These are phyloP conservation scores for Phymanthus crucifer DNA, from an alignment of 92 coral and sea anemone genomes.

Conservation along the genomic window DNA sequence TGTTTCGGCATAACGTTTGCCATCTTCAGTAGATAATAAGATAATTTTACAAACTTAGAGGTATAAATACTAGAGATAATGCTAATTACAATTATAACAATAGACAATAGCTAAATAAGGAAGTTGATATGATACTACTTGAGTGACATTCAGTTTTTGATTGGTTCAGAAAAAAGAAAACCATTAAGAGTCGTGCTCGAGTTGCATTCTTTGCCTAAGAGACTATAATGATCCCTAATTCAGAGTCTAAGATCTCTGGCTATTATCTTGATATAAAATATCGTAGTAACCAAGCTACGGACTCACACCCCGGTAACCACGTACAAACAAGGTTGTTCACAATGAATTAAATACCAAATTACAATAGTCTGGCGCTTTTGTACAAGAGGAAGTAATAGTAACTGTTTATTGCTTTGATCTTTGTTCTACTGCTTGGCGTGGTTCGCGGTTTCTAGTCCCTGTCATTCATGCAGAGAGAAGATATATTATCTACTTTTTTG, in stretches of 20 bases:
- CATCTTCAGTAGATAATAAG: too few species aligned
- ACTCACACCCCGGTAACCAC: slow-evolving; percentile 1
- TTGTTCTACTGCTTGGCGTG: neutral
- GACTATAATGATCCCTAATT: too few species aligned
- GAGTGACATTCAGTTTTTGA: neutral
- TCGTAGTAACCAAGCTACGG: neutral
- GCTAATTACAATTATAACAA: too few species aligned
- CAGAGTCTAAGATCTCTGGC: neutral
- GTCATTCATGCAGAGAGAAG: too few species aligned
- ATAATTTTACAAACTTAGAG: too few species aligned
- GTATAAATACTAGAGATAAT: too few species aligned
- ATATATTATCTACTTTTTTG: too few species aligned
- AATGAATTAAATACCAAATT: neutral
- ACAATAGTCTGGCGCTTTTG: neutral
- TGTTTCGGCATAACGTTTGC: too few species aligned
- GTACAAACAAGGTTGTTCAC: neutral
- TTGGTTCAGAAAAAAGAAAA: neutral
- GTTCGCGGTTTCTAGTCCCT: neutral
- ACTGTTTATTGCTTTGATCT: neutral
- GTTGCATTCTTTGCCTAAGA: too few species aligned
- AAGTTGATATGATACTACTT: too few species aligned
- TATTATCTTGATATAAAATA: neutral
- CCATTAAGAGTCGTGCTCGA: neutral
- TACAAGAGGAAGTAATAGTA: neutral
- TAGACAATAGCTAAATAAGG: too few species aligned